phyloP scores from a whole-genome alignment of 2,797 vertebrate genomes.

The Gymnothorax reevesii region DNA sequence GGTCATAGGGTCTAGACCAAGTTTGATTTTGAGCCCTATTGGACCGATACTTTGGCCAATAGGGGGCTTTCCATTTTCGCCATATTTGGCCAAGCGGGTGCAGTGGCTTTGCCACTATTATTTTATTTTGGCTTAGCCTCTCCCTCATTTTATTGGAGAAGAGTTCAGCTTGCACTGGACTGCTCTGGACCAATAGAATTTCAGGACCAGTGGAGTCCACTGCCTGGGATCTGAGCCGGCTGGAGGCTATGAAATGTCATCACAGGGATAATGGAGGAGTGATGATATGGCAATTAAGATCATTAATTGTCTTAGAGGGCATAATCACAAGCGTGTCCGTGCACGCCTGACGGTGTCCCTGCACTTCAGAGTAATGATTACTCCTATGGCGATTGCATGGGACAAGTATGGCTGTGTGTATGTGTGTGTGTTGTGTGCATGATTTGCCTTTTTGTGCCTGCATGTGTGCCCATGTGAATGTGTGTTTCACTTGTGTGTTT shows the following conservation, averaged over 20 bases:
- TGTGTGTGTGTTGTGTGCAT: not conserved
- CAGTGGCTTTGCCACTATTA: too few relatives aligned
- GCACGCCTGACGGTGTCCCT: not conserved
- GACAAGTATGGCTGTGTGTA: not conserved
- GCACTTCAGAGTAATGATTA: not conserved
- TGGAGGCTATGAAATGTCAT: not conserved
- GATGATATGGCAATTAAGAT: not conserved
- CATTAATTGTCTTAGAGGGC: slow-evolving; percentile 10
- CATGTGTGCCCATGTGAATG: not conserved
- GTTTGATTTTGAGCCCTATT: too few relatives aligned
- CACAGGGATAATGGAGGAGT: not conserved
- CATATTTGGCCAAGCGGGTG: too few relatives aligned
- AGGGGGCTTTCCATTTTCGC: too few relatives aligned
- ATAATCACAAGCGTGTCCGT: not conserved
- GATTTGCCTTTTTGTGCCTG: not conserved
- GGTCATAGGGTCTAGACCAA: too few relatives aligned
- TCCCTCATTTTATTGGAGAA: not conserved
- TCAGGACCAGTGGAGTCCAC: not conserved
- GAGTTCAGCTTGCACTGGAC: not conserved
- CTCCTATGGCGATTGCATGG: not conserved
- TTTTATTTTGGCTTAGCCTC: not conserved
- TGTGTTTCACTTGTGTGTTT: not conserved
- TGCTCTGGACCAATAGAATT: not conserved
- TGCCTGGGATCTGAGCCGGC: not conserved
- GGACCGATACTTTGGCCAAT: too few relatives aligned